Percentiles rank a stretch among this genome's conserved stretches.
phyloP scores from a whole-genome alignment of 2,113 vertebrate genomes.

The Steatornis caripensis region DNA sequence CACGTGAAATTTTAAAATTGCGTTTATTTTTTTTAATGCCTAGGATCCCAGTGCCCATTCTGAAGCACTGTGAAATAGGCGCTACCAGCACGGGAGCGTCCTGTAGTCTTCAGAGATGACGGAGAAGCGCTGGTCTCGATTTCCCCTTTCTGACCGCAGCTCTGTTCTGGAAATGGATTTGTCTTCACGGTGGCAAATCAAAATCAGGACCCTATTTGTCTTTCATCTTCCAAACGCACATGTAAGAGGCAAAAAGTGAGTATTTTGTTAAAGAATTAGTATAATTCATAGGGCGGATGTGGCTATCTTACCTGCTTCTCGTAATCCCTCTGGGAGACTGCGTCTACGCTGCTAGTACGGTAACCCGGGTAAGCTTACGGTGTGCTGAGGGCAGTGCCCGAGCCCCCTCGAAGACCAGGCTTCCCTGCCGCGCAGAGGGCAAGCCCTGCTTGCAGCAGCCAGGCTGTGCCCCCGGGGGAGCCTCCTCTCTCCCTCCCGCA shows the following conservation, averaged over 20 bases:
- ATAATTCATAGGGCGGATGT: background rate
- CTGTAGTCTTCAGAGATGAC: background rate
- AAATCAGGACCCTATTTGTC: background rate
- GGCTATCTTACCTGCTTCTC: background rate
- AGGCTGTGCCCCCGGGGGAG: background rate
- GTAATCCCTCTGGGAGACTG: background rate
- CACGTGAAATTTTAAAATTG: background rate
- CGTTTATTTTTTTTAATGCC: background rate
- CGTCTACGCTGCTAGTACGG: fast-evolving
- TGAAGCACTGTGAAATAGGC: background rate
- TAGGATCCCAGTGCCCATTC: background rate
- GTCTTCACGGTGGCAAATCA: background rate
- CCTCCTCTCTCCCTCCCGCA: fast-evolving
- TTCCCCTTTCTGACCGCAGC: background rate
- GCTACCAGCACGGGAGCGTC: background rate
- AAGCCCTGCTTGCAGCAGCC: background rate
- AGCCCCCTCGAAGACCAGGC: background rate
- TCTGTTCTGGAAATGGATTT: background rate
- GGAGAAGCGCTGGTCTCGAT: background rate
- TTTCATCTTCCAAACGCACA: background rate
- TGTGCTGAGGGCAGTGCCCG: background rate
- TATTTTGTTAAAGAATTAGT: background rate
- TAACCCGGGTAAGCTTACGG: background rate
- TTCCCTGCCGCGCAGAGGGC: background rate
- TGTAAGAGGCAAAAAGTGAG: background rate